Base-by-base conservation (phyloP, 1,140 invertebrate species). In the Bombus balteatus region DNA sequence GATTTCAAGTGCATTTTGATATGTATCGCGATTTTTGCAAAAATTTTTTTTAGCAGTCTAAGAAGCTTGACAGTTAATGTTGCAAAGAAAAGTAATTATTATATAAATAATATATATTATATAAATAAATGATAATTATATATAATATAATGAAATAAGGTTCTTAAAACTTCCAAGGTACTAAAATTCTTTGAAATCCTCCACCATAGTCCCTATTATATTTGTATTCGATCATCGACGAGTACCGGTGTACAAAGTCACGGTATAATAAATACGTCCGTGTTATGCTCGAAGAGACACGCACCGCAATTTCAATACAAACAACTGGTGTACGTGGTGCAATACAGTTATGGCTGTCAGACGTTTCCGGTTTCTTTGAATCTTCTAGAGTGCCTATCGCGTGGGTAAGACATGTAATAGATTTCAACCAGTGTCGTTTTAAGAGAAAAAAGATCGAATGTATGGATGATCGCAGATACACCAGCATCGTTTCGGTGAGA, bases 281-380 rank as follows among this genome's bases (percentile, higher is more conserved):
- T 82, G 87, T 88, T 89, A 88, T 88, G 87, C 88, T 79, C 66
- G 71, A 81, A 86, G 87, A 76, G 83, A 88, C 88, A 88, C 66
- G 62, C 80, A 88, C 34, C 83, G 78, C 87, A 76, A 89, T 89
- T 89, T 88, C 84, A 89, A 89, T 89, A 87, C 83, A 82, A 86
- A 80, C 88, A 89, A 39, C 79, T 34, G 53, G 57, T 79, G 66
- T 72, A 83, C 57, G n/a, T 34, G 43, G 65, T 71, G 80, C 87
- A 87, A 89, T 89, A 89, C 88, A 89, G 88, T 89, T 89, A 89
- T 80, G 84, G 66, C 77, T 83, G 80, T 83, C 74, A 86, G 83
- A 85, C 85, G 84, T 89, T 89, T 89, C 88, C 88, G 87, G 88
- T 89, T 89, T 86, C 78, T 86, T 88, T 75, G 80, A 73, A 86